Base-by-base conservation (phyloP, 2,888 invertebrate species). In the Molorchus minor region DNA sequence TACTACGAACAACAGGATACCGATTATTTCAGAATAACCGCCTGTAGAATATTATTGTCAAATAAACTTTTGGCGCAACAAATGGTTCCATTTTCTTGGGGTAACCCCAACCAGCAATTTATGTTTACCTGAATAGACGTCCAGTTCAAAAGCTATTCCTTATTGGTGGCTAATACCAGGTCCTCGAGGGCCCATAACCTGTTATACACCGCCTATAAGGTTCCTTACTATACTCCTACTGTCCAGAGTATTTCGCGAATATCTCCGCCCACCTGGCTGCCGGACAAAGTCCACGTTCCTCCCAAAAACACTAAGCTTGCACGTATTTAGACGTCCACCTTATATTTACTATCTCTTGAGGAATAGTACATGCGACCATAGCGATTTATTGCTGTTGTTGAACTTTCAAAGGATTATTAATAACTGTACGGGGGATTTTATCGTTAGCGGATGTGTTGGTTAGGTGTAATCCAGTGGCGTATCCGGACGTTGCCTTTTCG, bases 281-380 rank as follows among this genome's bases (percentile, higher is more conserved):
- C 57, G 65, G 65, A 65, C 68, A 65, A 65, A 65, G 68, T 65
- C 68, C 62, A 58, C 57, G 56, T 33, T 52, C 56, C 44, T 30
- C 60, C 68, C 62, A 62, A 41, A 54, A 64, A 56, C 64, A 64
- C 68, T 62, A 61, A 65, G 64, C 65, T n/a, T 56, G 53, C 58
- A 61, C 62, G 65, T 64, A 69, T 69, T 69, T 69, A 69, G 68
- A 69, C 65, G 65, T 64, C 65, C 61, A 47, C 58, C 38, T 63
- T 62, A 67, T 69, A 69, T 69, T 69, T 69, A 69, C 64, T 62
- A 67, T 67, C 68, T 64, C 65, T 68, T 65, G 65, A 68, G 68
- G 58, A 62, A 67, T 67, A 64, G 38, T 41, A 30, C 41, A 40
- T 38, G 41, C 21, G 21, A 41, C 3, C 5, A 12, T 17, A 1